These are phyloP conservation scores for Otocyon megalotis DNA, from an alignment of 2,113 vertebrate genomes.

Conservation along the genomic window DNA sequence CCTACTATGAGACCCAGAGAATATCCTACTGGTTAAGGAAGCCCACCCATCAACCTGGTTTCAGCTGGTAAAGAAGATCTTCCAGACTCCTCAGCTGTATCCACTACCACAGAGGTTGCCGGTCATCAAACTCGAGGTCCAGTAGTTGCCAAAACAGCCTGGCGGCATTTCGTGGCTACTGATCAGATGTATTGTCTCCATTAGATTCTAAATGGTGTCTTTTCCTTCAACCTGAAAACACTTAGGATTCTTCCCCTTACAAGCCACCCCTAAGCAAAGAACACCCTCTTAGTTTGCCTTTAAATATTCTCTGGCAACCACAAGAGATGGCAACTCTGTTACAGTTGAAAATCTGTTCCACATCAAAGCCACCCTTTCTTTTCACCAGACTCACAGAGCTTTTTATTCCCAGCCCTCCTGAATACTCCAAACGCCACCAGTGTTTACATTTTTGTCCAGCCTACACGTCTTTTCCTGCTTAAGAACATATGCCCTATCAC, in stretches of 20 bases:
- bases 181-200: not conserved
- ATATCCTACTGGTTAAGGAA: not conserved
- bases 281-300: slow-evolving; percentile 61
- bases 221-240: slow-evolving; percentile 64
- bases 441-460: slow-evolving; percentile 83
- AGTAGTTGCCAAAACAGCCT: not conserved
- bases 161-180: not conserved
- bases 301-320: slow-evolving; percentile 72
- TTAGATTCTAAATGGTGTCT: not conserved
- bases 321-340: slow-evolving; percentile 60
- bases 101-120: not conserved
- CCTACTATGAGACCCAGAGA: not conserved
- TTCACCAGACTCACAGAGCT: slow-evolving; percentile 71
- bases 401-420: slow-evolving; percentile 77
- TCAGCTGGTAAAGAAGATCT: not conserved
- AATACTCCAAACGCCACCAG: slow-evolving; percentile 73
- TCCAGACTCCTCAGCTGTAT: not conserved
- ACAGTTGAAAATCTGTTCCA: slow-evolving; percentile 74
- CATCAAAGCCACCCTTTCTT: slow-evolving; percentile 82
- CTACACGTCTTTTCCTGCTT: slow-evolving; percentile 81
- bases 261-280: slow-evolving; percentile 68
- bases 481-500: slow-evolving; percentile 73
- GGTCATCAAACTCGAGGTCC: too few species aligned
- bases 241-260: slow-evolving; percentile 19
- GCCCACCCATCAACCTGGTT: not conserved